Evolutionary conservation across 2,113 vertebrate genomes (phyloP).

Genomic region (Pterocles burchelli): DNA sequence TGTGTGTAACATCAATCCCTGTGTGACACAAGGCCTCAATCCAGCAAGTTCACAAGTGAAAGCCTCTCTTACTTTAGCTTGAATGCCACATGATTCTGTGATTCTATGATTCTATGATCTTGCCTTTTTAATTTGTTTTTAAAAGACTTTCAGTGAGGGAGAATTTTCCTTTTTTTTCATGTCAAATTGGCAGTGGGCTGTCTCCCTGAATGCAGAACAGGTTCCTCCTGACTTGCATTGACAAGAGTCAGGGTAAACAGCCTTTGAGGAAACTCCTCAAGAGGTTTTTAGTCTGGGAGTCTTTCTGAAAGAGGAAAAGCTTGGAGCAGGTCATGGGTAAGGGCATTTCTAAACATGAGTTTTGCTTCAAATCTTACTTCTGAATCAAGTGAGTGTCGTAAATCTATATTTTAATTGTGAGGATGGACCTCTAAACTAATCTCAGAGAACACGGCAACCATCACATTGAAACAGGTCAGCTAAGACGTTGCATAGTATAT

Average conservation of each 20-base stretch:
- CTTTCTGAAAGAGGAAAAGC: neutral
- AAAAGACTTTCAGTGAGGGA: neutral
- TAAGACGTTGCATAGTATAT: neutral
- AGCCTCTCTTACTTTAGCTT: neutral
- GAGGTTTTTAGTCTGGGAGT: neutral
- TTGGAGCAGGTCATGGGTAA: neutral
- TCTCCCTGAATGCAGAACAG: neutral
- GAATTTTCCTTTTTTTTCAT: neutral
- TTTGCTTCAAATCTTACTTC: neutral
- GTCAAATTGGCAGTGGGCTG: neutral
- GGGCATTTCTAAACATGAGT: neutral
- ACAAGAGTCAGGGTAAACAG: fast-evolving
- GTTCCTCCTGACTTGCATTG: neutral
- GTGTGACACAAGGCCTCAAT: neutral
- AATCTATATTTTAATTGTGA: neutral
- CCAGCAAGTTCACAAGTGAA: neutral
- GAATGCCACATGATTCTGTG: neutral
- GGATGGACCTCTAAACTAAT: neutral
- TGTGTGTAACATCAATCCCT: neutral
- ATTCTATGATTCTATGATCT: neutral
- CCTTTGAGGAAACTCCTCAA: neutral
- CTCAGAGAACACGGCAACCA: neutral
- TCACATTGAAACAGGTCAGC: neutral
- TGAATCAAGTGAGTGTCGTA: neutral
- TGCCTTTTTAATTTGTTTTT: neutral